Percentiles rank a stretch among this genome's conserved stretches.
Evolutionary conservation across 2,797 vertebrate species (phyloP).

Genomic region (Dryobates pubescens): DNA sequence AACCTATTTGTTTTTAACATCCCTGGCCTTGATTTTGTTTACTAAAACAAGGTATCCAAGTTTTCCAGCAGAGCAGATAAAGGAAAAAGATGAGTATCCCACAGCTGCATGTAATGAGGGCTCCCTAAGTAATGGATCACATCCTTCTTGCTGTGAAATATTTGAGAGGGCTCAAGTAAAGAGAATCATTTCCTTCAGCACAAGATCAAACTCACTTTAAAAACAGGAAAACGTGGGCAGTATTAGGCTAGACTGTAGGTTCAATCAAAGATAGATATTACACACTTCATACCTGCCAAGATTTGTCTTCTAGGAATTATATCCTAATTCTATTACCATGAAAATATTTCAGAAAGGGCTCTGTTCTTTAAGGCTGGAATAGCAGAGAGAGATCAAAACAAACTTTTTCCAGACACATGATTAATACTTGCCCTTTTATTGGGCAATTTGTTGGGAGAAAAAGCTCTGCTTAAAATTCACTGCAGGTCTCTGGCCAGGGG

Average conservation of each 20-base stretch:
- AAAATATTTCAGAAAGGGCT: constrained; percentile 35
- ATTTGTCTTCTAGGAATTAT: constrained; percentile 63
- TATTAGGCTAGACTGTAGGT: constrained; percentile 17
- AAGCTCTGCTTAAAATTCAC: background rate
- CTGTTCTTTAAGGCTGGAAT: constrained; percentile 23
- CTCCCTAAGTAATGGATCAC: constrained; percentile 70
- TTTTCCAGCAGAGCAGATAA: constrained; percentile 73
- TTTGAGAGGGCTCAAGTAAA: constrained; percentile 55
- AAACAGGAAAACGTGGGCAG: constrained; percentile 49
- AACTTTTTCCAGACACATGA: constrained; percentile 44
- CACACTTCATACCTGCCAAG: constrained; percentile 53
- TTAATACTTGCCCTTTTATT: constrained; percentile 47
- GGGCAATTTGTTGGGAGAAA: background rate
- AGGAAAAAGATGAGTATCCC: constrained; percentile 59
- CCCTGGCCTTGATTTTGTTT: constrained; percentile 73
- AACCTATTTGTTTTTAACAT: constrained; percentile 74
- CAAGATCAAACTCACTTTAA: constrained; percentile 62
- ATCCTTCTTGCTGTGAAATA: constrained; percentile 74
- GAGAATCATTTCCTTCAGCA: constrained; percentile 40
- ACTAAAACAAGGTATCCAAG: constrained; percentile 69
- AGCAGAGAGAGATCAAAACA: constrained; percentile 53
- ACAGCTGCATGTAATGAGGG: constrained; percentile 69
- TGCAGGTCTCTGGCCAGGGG: background rate
- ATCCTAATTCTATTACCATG: constrained; percentile 44
- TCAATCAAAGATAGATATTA: constrained; percentile 63